Conservation (phyloP, 1,140 invertebrate species). For the Tetramorium parvispinum region DNA sequence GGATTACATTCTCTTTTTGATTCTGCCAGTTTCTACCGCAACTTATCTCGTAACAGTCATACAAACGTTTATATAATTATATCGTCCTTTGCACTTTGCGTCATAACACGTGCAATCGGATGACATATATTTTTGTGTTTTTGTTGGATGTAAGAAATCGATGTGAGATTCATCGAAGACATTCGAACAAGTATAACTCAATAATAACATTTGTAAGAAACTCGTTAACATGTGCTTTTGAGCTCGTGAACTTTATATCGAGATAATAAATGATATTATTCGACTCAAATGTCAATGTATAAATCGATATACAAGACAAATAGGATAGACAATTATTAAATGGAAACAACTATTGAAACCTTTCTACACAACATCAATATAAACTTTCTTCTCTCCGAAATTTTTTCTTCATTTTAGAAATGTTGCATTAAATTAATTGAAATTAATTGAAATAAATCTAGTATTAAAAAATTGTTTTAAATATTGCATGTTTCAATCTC, state of each 20-base stretch:
- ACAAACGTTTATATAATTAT: slow-evolving; percentile 26
- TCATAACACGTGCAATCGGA: background rate
- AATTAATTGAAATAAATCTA: background rate
- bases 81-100: slow-evolving; percentile 15
- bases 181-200: background rate
- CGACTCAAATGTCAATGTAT: background rate
- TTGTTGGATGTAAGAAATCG: background rate
- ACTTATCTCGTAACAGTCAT: slow-evolving; percentile 17
- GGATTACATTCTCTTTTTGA: slow-evolving; percentile 2
- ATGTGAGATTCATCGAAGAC: background rate
- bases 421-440: background rate
- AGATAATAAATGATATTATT: background rate
- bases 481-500: background rate
- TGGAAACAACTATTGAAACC: background rate
- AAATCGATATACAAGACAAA: background rate
- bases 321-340: background rate
- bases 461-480: background rate
- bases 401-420: background rate
- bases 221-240: background rate
- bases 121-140: background rate
- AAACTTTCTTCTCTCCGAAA: background rate
- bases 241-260: background rate
- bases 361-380: background rate
- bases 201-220: background rate
- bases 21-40: slow-evolving; percentile 5